Percentiles rank a stretch among this genome's conserved stretches.
These are phyloP conservation scores for Conops quadrifasciatus DNA, from an alignment of 2,888 invertebrate genomes.

Conservation along the genomic window DNA sequence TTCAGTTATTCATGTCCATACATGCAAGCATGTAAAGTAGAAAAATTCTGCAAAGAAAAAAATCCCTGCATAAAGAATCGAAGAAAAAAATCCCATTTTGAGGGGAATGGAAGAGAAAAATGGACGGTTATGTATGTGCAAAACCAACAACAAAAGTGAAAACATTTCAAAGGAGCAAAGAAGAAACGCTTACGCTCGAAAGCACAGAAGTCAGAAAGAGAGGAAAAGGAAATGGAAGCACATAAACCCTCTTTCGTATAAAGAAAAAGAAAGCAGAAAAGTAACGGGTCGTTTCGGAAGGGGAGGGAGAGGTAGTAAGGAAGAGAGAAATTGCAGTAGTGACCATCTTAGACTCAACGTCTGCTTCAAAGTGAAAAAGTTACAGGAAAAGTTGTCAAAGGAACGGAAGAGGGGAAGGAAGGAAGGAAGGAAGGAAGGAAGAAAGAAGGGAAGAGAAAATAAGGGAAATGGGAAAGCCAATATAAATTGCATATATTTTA, in stretches of 20 bases:
- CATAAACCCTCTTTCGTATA: background rate
- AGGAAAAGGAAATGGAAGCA: background rate
- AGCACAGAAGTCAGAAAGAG: conserved; percentile 12
- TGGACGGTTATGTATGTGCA: conserved; percentile 21
- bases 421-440: too few relatives aligned
- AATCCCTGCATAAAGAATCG: conserved; percentile 32
- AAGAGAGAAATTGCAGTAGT: conserved; percentile 54
- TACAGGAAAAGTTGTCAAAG: too few relatives aligned
- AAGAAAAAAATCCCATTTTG: conserved; percentile 19
- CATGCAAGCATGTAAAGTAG: conserved; percentile 12
- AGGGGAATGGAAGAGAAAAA: conserved; percentile 27
- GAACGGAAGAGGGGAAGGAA: too few relatives aligned
- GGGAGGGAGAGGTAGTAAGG: conserved; percentile 45
- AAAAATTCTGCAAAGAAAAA: conserved; percentile 38
- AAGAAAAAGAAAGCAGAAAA: background rate
- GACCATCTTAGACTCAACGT: conserved; percentile 27
- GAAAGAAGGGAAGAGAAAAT: too few relatives aligned
- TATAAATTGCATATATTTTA: too few relatives aligned
- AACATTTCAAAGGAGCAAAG: background rate
- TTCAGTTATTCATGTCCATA: background rate
- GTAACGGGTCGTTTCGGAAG: background rate
- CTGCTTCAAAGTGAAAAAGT: conserved; percentile 37
- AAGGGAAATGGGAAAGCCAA: too few relatives aligned
- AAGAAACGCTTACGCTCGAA: background rate
- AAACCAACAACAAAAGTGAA: conserved; percentile 29